phyloP scores from a whole-genome alignment of 2,113 vertebrate genomes.

The Antechinus stuartii region DNA sequence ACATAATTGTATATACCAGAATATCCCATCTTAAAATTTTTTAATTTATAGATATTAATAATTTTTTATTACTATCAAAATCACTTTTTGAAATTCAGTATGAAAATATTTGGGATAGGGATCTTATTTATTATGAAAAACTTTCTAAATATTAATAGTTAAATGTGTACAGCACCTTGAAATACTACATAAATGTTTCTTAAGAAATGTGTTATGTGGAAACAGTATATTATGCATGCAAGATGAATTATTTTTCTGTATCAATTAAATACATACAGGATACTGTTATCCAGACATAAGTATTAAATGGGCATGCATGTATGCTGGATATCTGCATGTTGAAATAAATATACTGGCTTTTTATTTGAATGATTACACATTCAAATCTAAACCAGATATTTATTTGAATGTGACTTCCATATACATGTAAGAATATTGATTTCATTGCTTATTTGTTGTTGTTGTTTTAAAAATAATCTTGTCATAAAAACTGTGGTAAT shows the following conservation, averaged over 20 bases:
- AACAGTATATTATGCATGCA: conserved; percentile 63
- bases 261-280: conserved; percentile 58
- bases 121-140: conserved; percentile 67
- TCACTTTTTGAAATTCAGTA: conserved; percentile 45
- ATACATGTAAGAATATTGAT: conserved; percentile 72
- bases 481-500: conserved; percentile 44
- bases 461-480: conserved; percentile 72
- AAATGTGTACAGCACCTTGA: conserved; percentile 31
- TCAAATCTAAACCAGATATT: conserved; percentile 82
- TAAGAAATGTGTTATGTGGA: conserved; percentile 65
- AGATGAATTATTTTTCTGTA: conserved; percentile 73
- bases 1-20: conserved; percentile 47
- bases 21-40: conserved; percentile 54
- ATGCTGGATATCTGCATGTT: conserved; percentile 78
- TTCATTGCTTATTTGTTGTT: conserved; percentile 63
- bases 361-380: conserved; percentile 84
- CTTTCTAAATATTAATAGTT: conserved; percentile 49
- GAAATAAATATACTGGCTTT: conserved; percentile 79
- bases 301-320: conserved; percentile 71
- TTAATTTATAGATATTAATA: conserved; percentile 41
- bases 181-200: conserved; percentile 52
- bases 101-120: conserved; percentile 53
- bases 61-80: conserved; percentile 58
- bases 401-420: conserved; percentile 83
- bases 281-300: conserved; percentile 75